A percentile compares a stretch with the other conserved stretches of the same genome.
These are phyloP conservation scores for Thereuonema tuberculata DNA, from an alignment of 1,140 invertebrate species.

Conservation along the genomic window DNA sequence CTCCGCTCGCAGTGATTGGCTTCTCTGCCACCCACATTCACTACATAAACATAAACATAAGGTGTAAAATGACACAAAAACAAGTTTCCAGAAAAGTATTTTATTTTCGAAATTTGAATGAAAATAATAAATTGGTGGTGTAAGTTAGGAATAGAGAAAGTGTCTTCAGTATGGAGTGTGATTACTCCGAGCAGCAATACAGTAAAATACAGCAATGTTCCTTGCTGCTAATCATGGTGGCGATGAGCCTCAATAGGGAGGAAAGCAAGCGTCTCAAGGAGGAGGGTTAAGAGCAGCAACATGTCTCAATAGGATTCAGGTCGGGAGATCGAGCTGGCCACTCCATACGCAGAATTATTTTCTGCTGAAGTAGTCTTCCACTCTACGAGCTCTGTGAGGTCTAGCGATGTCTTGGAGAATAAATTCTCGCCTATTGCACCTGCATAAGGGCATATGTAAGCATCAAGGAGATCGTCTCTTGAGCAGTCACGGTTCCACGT, in stretches of 20 bases:
- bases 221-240: not conserved
- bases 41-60: too few relatives aligned
- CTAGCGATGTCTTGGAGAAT: not conserved
- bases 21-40: too few relatives aligned
- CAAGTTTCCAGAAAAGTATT: not conserved
- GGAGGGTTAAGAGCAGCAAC: not conserved
- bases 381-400: not conserved
- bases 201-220: not conserved
- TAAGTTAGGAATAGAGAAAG: not conserved
- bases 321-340: not conserved
- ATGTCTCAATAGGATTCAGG: not conserved
- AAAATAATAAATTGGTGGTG: not conserved
- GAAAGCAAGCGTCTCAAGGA: not conserved
- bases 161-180: not conserved
- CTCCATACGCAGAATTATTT: not conserved
- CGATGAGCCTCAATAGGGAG: not conserved
- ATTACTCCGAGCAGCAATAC: not conserved
- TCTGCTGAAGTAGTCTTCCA: not conserved
- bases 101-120: not conserved
- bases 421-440: not conserved
- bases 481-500: not conserved
- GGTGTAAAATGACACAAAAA: not conserved
- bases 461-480: not conserved
- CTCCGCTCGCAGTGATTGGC: too few relatives aligned
- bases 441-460: not conserved